phyloP scores from a whole-genome alignment of 2,888 invertebrate species.

The Anodontia alba region DNA sequence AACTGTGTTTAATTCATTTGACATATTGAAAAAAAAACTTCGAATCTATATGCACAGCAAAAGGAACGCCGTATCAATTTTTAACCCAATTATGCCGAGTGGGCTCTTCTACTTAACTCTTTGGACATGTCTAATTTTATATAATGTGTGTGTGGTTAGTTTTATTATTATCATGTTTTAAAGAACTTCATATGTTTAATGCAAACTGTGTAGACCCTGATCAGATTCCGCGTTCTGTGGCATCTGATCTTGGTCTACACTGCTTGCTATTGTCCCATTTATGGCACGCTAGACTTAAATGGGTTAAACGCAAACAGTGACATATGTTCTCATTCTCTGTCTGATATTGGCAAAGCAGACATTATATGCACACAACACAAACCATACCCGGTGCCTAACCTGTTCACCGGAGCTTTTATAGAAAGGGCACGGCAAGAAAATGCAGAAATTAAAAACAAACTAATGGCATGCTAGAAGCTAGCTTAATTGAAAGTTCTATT shows the following conservation, averaged over 20 bases:
- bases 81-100: no score
- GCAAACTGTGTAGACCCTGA: no score
- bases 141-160: no score
- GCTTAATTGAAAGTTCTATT: constrained; percentile 45
- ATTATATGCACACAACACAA: no score
- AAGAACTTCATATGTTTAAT: no score
- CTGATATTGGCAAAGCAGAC: constrained; percentile 33
- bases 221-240: no score
- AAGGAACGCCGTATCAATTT: constrained; percentile 19
- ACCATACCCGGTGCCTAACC: constrained; percentile 25
- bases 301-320: constrained; percentile 21
- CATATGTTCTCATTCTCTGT: constrained; percentile 27
- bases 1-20: constrained; percentile 10
- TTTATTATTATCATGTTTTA: no score
- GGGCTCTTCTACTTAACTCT: no score
- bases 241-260: no score
- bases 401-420: constrained; percentile 32
- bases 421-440: constrained; percentile 41
- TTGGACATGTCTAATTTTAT: no score
- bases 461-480: constrained; percentile 41
- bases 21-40: constrained; percentile 22
- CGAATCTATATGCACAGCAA: constrained; percentile 27
- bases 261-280: no score
- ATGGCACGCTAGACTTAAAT: no score
- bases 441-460: constrained; percentile 40